Base-by-base conservation (phyloP, 2,888 invertebrate species). In the Meliscaeva auricollis region DNA sequence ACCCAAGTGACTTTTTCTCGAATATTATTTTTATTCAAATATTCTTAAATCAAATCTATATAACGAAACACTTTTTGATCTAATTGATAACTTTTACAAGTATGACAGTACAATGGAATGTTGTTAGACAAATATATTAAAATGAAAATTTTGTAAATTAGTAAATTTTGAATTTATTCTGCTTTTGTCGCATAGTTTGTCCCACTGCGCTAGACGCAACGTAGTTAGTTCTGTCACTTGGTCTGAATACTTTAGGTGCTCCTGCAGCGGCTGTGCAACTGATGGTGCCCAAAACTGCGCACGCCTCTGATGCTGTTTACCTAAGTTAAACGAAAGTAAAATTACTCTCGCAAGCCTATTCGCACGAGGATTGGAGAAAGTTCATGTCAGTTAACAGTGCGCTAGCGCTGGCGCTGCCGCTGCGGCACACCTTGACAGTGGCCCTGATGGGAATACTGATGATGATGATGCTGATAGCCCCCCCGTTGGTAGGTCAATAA, bases 281-380 rank as follows among this genome's bases (percentile, higher is more conserved):
- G 26, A 26, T 17, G 52, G 50, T 74, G 56, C 0, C 44, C 50
- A 75, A 69, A 78, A 78, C 38, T 64, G 50, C 35, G 44, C 44
- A 81, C 69, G 81, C 69, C 64, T 64, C n/a, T 54, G 46, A 20
- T 15, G 11, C 38, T 54, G 54, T 13, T 17, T 32, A 48, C 46
- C 13, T 50, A 44, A 38, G 64, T 46, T 64, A 50, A 75, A 84
- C 66, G 83, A 84, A 84, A 84, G 83, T 84, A 79, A 79, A 79
- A 75, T 48, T 60, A 50, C 48, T 62, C 41, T 38, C 17, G 50
- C 30, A 46, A 84, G 79, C 64, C 38, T 79, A 74, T 83, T 83
- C 79, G 69, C 79, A 83, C 56, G 50, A 83, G 69, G 66, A 84
- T 64, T 66, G 83, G 83, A 84, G 83, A 84, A 84, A 84, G 83